Evolutionary conservation across 2,113 vertebrate species (phyloP), one percentile per base, ranked within the genome.

Genomic region (Phainopepla nitens): DNA sequence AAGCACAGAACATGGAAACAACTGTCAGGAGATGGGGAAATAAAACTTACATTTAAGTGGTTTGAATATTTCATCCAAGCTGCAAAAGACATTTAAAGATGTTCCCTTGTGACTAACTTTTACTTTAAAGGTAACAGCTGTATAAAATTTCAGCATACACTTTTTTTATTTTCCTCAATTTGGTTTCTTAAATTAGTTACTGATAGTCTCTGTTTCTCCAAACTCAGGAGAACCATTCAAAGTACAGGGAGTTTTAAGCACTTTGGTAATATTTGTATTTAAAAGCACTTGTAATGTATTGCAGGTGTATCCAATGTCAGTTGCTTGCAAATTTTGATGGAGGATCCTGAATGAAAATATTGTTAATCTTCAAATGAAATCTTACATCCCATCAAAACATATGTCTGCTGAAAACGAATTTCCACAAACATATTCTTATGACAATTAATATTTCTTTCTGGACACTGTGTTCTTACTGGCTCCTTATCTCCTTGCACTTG

Each of bases 41-140:
- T 92, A 78, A 95, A 93, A 69, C 36, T 42, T 49, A 45, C 7
- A 24, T 94, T 95, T 97, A 69, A 82, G 84, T 70, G 16, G n/a
- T 82, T 57, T 91, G 82, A 66, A 33, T 83, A 77, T 96, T 97
- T 96, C 68, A 93, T 80, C 27, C 51, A 79, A 91, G 84, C 91
- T 88, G 64, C 3, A 27, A 90, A 85, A 95, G 72, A 91, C 90
- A 82, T 95, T 94, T 90, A 87, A 90, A 93, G 80, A 45, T 72
- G n/a, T 41, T 95, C 95, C 92, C 92, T 36, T 79, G 89, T 93
- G 95, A 49, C 73, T 82, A 89, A 60, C 19, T 87, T 75, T 53
- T 68, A 83, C 72, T 94, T 85, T 96, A 97, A 87, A 81, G 35
- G 19, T 80, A 90, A 95, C 82, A 95, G 53, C 76, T 91, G 90